Conservation (phyloP, 2,113 vertebrate species). For the Oreochromis aureus region DNA sequence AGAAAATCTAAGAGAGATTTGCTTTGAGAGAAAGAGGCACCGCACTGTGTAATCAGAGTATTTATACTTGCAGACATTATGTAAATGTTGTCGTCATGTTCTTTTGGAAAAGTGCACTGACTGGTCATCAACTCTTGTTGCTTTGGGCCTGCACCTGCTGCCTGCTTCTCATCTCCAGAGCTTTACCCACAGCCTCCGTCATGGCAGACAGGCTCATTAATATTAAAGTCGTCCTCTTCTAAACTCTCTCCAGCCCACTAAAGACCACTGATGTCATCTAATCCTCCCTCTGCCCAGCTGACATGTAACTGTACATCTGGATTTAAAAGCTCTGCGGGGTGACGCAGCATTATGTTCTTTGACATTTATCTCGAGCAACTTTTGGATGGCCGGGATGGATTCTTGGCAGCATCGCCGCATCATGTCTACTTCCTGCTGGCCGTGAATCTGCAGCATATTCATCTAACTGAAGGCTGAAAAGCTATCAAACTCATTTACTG, state of each 20-base stretch:
- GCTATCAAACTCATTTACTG: neutral
- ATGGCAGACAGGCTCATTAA: neutral
- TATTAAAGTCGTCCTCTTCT: neutral
- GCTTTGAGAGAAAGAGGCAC: neutral
- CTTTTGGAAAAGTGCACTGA: neutral
- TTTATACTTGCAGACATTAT: neutral
- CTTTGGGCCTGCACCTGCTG: conserved; percentile 37
- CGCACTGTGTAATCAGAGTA: neutral
- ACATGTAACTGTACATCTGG: neutral
- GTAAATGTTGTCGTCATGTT: conserved; percentile 12
- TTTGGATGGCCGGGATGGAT: neutral
- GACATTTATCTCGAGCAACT: neutral
- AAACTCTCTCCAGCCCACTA: neutral
- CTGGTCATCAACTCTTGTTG: neutral
- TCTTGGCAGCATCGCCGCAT: neutral
- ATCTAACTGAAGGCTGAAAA: neutral
- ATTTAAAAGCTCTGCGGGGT: neutral
- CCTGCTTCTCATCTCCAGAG: neutral
- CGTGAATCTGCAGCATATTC: neutral
- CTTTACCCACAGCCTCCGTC: neutral
- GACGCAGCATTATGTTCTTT: neutral
- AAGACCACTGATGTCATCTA: conserved; percentile 1
- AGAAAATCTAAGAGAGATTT: fast-evolving
- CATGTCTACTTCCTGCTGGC: neutral
- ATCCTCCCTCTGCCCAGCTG: neutral